Evolutionary conservation across 2,113 vertebrate genomes (phyloP).

Genomic region (Mustela nigripes): DNA sequence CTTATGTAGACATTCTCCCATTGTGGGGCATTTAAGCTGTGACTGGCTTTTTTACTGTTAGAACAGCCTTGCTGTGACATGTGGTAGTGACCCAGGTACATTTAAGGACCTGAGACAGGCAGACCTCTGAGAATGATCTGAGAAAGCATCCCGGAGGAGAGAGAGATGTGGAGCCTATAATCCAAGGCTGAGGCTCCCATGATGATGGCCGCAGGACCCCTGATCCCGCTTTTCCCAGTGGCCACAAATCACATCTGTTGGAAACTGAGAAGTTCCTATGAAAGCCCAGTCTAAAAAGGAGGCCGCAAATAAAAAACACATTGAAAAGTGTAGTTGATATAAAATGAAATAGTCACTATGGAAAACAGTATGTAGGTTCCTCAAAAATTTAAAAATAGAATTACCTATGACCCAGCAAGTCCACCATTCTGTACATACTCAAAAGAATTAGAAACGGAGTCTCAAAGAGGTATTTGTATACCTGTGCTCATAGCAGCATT

Average conservation of each 20-base stretch:
- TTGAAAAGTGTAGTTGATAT: not conserved
- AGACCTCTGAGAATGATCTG: not conserved
- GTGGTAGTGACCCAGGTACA: not conserved
- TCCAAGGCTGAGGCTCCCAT: not conserved
- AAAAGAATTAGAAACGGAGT: not conserved
- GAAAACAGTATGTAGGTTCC: not conserved
- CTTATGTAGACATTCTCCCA: not conserved
- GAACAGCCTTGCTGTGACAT: not conserved
- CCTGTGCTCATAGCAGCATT: not conserved
- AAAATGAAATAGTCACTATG: not conserved
- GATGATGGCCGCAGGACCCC: not conserved
- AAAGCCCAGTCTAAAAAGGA: not conserved
- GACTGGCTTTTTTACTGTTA: not conserved
- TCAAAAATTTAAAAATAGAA: not conserved
- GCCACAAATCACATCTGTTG: constrained; percentile 34
- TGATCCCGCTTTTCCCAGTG: not conserved
- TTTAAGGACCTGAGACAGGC: not conserved
- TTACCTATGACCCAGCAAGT: not conserved
- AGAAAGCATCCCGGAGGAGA: not conserved
- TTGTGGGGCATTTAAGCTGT: not conserved
- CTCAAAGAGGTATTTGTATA: not conserved
- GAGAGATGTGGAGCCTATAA: not conserved
- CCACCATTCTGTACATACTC: not conserved
- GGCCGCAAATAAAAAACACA: constrained; percentile 11
- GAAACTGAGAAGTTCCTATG: constrained; percentile 42